These are phyloP conservation scores for Nansenia antarctica DNA, from an alignment of 2,113 vertebrate genomes.

Conservation along the genomic window DNA sequence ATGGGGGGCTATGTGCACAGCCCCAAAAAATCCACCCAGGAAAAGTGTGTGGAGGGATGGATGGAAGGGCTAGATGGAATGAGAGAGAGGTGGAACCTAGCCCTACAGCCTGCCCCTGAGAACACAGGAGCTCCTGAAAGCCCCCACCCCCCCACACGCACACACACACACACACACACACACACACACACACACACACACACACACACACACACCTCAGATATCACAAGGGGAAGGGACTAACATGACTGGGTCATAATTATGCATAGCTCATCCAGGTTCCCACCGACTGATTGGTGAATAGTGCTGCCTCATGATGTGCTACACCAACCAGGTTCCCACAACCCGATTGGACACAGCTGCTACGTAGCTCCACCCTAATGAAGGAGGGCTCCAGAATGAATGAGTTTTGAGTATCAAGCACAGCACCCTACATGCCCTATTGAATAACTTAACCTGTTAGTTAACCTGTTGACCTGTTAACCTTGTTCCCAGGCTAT, in stretches of 20 bases:
- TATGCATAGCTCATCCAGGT: conserved; percentile 43
- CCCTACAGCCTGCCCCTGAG: conserved; percentile 53
- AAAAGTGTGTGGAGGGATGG: conserved; percentile 40
- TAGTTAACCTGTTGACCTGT: too few relatives aligned
- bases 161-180: conserved; percentile 32
- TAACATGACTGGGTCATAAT: conserved; percentile 38
- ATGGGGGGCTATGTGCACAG: conserved; percentile 39
- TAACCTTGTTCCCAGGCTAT: too few relatives aligned
- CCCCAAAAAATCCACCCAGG: conserved; percentile 43
- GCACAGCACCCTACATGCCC: not conserved
- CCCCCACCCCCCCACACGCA: conserved; percentile 22
- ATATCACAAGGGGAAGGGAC: conserved; percentile 33
- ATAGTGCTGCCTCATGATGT: conserved; percentile 10
- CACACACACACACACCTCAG: conserved; percentile 32
- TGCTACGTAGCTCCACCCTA: not conserved
- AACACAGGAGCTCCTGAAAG: conserved; percentile 39
- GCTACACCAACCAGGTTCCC: not conserved
- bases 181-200: conserved; percentile 10
- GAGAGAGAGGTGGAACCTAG: conserved; percentile 50
- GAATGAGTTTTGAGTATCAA: not conserved
- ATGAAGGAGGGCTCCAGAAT: not conserved
- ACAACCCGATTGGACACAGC: conserved; percentile 4
- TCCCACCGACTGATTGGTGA: conserved; percentile 32
- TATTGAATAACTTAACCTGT: too few relatives aligned
- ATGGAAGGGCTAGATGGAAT: conserved; percentile 21